A percentile compares a stretch with the other conserved stretches of the same genome.
Evolutionary conservation across 1,140 invertebrate species (phyloP).

Genomic region (Platorchestia sp.): DNA sequence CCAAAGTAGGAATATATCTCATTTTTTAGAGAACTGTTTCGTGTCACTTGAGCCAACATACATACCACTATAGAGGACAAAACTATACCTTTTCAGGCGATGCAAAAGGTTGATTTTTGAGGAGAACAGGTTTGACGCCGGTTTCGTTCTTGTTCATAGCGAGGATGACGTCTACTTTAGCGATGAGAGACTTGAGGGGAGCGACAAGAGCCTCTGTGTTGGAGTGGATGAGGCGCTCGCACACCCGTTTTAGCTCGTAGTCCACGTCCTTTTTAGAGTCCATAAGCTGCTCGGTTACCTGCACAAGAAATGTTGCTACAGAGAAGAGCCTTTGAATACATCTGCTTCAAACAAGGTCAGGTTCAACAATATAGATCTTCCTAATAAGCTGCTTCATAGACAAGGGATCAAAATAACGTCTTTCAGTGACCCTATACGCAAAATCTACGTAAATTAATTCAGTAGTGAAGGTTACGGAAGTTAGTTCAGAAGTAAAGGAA

Average conservation of each 20-base stretch:
- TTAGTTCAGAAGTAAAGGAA: too few species aligned
- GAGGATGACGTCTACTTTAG: conserved; percentile 76
- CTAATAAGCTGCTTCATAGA: too few species aligned
- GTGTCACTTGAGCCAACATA: background rate
- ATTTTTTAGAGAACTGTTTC: background rate
- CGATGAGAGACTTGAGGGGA: conserved; percentile 80
- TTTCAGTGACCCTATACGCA: background rate
- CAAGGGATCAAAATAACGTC: background rate
- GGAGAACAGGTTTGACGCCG: conserved; percentile 64
- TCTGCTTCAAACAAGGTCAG: background rate
- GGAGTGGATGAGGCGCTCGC: conserved; percentile 90
- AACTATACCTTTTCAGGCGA: conserved; percentile 62
- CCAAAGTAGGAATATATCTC: background rate
- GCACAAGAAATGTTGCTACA: background rate
- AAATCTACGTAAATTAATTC: background rate
- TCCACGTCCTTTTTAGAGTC: conserved; percentile 97
- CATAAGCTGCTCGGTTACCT: conserved; percentile 81
- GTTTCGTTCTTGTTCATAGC: conserved; percentile 63
- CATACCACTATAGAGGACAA: background rate
- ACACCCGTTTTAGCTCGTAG: conserved; percentile 89
- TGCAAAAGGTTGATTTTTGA: conserved; percentile 66
- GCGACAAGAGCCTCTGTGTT: conserved; percentile 83
- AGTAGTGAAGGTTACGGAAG: background rate
- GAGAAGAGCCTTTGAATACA: background rate
- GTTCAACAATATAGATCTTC: background rate